Conservation (phyloP, 2,888 invertebrate genomes). For the Cephus pulcher region DNA sequence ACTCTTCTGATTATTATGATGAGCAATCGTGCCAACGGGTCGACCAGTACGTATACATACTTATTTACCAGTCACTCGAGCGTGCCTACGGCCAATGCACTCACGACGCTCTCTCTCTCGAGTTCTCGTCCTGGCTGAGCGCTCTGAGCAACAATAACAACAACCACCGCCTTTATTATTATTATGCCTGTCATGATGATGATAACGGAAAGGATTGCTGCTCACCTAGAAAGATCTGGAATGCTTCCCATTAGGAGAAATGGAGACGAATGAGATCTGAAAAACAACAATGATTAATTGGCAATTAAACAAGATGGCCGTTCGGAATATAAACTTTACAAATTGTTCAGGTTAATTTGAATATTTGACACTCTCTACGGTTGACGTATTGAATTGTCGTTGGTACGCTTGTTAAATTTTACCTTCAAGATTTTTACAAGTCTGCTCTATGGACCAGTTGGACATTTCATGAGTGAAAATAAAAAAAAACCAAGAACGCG, state of each 20-base stretch:
- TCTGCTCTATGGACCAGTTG: not conserved
- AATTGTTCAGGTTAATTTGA: not conserved
- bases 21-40: not conserved
- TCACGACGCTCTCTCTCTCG: not conserved
- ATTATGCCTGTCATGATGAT: not conserved
- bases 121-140: not conserved
- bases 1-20: not conserved
- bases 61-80: not conserved
- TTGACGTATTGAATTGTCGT: not conserved
- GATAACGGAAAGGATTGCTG: not conserved
- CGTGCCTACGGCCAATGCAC: constrained; percentile 2
- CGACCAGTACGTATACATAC: not conserved
- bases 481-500: not conserved
- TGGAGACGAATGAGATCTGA: not conserved
- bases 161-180: not conserved
- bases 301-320: not conserved
- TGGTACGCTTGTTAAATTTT: not conserved
- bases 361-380: not conserved
- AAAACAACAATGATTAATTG: not conserved
- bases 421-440: not conserved
- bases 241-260: not conserved
- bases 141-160: not conserved
- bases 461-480: not conserved
- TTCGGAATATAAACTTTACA: not conserved
- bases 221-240: not conserved